A percentile compares a stretch with the other conserved stretches of the same genome.
phyloP scores from a whole-genome alignment of 2,888 invertebrate species.

The Ornithoptera alexandrae region DNA sequence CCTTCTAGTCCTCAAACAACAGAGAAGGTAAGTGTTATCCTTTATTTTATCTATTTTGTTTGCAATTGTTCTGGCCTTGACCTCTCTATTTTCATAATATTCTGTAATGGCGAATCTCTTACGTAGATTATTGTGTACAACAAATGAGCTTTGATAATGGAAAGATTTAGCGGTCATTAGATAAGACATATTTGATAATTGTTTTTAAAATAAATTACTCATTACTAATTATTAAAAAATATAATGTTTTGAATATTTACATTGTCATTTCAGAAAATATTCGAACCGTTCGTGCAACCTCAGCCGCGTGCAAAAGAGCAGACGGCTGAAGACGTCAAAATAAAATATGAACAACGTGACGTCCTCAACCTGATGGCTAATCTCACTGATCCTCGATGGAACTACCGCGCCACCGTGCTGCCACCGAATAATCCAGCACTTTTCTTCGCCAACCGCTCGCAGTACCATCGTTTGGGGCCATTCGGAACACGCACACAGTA shows the following conservation, averaged over 20 bases:
- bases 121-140: constrained; percentile 65
- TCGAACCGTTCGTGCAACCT: constrained; percentile 67
- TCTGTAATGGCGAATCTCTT: constrained; percentile 77
- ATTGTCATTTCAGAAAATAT: constrained; percentile 65
- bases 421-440: constrained; percentile 78
- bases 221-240: constrained; percentile 6
- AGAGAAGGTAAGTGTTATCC: constrained; percentile 67
- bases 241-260: not conserved
- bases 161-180: constrained; percentile 45
- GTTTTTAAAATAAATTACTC: constrained; percentile 13
- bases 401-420: constrained; percentile 75
- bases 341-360: constrained; percentile 77
- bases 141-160: constrained; percentile 60
- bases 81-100: constrained; percentile 80
- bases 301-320: constrained; percentile 69
- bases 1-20: constrained; percentile 78
- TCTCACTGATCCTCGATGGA: constrained; percentile 77
- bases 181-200: constrained; percentile 12
- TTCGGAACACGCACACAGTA: constrained; percentile 80
- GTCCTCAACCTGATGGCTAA: constrained; percentile 81
- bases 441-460: constrained; percentile 82
- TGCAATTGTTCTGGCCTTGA: constrained; percentile 78
- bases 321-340: constrained; percentile 62
- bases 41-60: constrained; percentile 62
- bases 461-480: constrained; percentile 80